Evolutionary conservation across 30 jellyfish, hydroid and myxozoan species (phyloP).

Genomic region (Hydractinia echinata): DNA sequence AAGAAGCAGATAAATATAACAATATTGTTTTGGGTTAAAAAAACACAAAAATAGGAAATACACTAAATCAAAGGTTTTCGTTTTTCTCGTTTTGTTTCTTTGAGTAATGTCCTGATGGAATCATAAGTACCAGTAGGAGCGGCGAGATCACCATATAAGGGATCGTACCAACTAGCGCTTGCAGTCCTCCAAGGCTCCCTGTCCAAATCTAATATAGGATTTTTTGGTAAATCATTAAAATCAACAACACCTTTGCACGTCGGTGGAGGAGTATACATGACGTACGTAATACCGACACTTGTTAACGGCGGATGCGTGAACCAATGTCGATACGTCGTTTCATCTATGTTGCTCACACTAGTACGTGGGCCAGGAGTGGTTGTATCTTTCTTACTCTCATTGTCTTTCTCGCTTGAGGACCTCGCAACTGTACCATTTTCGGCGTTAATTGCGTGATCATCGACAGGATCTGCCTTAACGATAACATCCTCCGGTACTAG

Average conservation of each 20-base stretch:
- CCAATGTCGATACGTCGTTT: slow-evolving; percentile 69
- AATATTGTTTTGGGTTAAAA: no score
- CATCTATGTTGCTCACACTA: slow-evolving; percentile 16
- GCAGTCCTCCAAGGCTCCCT: slow-evolving; percentile 85
- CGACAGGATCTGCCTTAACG: slow-evolving; percentile 31
- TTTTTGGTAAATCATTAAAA: slow-evolving; percentile 47
- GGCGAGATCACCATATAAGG: slow-evolving; percentile 89
- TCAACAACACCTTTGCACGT: slow-evolving; percentile 40
- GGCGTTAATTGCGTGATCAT: slow-evolving; percentile 21
- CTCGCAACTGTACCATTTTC: background rate
- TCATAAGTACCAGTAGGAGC: slow-evolving; percentile 91
- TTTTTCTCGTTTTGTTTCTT: slow-evolving; percentile 44
- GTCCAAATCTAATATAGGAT: slow-evolving; percentile 58
- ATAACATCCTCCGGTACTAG: slow-evolving; percentile 22
- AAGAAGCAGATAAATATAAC: no score
- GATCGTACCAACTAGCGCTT: slow-evolving; percentile 82
- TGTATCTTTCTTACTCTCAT: background rate
- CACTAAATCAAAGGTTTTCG: slow-evolving; percentile 31
- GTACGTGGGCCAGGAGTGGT: background rate
- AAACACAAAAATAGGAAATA: background rate
- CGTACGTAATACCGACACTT: slow-evolving; percentile 54
- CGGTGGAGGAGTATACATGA: slow-evolving; percentile 91
- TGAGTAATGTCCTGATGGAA: slow-evolving; percentile 68
- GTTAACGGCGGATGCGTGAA: slow-evolving; percentile 48
- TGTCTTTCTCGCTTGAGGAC: background rate